phyloP scores from a whole-genome alignment of 2,888 invertebrate species.

The Alentia gelatinosa region DNA sequence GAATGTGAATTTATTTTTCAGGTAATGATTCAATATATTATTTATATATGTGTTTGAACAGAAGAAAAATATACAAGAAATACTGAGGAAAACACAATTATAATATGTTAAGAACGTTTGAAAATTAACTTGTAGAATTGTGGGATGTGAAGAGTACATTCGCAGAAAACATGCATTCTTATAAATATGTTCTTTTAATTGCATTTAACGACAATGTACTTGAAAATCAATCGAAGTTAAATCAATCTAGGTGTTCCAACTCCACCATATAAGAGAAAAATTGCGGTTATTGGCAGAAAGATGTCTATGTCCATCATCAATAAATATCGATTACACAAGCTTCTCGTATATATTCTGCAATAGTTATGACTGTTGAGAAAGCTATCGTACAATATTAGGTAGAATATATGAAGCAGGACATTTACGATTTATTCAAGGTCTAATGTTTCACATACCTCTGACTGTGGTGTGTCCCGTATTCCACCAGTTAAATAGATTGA shows the following conservation, averaged over 20 bases:
- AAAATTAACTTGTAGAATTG: background rate
- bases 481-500: conserved; percentile 57
- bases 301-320: background rate
- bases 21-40: background rate
- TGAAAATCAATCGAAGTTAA: no score
- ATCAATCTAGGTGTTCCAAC: no score
- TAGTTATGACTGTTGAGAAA: background rate
- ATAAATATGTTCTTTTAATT: no score
- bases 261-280: no score
- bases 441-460: conserved; percentile 43
- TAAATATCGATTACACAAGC: background rate
- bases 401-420: background rate
- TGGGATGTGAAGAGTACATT: background rate
- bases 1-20: background rate
- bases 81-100: background rate
- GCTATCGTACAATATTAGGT: background rate
- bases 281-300: background rate
- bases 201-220: no score
- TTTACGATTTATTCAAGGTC: background rate
- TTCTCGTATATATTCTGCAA: background rate
- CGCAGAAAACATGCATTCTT: background rate
- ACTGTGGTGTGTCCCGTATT: conserved; percentile 44
- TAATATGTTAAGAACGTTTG: background rate
- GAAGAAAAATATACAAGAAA: background rate
- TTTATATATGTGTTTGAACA: background rate